phyloP scores from a whole-genome alignment of 2,888 invertebrate genomes.

The Diachrysia chrysitis region DNA sequence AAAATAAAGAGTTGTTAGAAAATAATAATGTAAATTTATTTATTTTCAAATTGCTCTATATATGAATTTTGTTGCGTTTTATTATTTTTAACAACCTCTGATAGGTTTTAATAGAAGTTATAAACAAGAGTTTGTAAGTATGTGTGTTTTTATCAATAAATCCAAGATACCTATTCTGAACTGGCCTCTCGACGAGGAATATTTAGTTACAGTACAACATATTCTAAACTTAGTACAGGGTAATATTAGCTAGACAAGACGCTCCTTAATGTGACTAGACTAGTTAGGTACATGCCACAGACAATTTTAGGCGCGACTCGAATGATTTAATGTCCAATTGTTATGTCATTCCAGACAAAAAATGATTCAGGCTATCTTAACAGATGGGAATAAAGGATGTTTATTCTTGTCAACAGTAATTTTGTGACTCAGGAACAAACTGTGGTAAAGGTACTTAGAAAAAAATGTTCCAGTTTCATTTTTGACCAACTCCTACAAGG shows the following conservation, averaged over 20 bases:
- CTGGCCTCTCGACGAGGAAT: neutral
- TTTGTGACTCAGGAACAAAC: too few relatives aligned
- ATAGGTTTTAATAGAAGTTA: neutral
- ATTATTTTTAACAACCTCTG: too few relatives aligned
- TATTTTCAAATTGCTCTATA: too few relatives aligned
- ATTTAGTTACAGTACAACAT: slow-evolving; percentile 4
- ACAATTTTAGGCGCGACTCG: slow-evolving; percentile 39
- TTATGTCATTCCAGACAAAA: slow-evolving; percentile 51
- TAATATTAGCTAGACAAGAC: slow-evolving; percentile 21
- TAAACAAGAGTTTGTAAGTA: neutral
- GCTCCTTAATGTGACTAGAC: slow-evolving; percentile 10
- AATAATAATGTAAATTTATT: too few relatives aligned
- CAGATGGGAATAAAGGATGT: neutral
- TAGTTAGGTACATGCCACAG: slow-evolving; percentile 24
- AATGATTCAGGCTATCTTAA: slow-evolving; percentile 23
- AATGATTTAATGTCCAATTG: slow-evolving; percentile 49
- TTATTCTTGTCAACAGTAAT: neutral
- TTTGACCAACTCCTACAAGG: neutral
- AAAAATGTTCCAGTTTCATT: neutral
- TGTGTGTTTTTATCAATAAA: neutral
- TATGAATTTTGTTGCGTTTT: too few relatives aligned
- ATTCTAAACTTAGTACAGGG: slow-evolving; percentile 15
- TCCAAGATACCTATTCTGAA: neutral
- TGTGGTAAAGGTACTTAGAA: too few relatives aligned
- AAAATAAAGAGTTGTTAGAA: too few relatives aligned